Evolutionary conservation across 2,113 vertebrate species (phyloP).

Genomic region (Phainopepla nitens): DNA sequence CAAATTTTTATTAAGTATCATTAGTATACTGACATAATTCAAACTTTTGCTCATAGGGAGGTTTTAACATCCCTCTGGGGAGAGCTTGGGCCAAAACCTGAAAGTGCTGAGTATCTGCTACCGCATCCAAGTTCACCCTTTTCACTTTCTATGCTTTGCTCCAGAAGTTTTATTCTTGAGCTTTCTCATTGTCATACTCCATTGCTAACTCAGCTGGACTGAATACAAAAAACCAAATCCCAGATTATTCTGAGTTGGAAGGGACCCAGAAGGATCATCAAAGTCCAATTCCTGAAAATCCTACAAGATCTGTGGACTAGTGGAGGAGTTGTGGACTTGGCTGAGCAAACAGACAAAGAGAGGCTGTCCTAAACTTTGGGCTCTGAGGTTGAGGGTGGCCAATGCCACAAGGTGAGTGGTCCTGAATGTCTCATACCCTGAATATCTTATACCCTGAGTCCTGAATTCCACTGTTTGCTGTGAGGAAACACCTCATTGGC

Average conservation of each 20-base stretch:
- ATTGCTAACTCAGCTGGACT: neutral
- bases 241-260: neutral
- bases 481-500: neutral
- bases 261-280: neutral
- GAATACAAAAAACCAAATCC: neutral
- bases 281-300: neutral
- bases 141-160: neutral
- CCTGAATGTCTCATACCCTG: neutral
- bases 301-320: fast-evolving
- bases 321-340: neutral
- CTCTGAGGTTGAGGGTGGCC: neutral
- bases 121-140: neutral
- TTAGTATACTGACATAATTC: neutral
- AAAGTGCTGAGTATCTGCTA: neutral
- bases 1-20: slow-evolving; percentile 25
- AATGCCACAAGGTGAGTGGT: fast-evolving
- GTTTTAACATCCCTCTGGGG: neutral
- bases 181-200: neutral
- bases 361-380: neutral
- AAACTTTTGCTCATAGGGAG: neutral
- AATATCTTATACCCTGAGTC: neutral
- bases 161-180: neutral
- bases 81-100: neutral
- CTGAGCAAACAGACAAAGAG: neutral
- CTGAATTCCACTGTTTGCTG: neutral